Percentiles rank a stretch among this genome's conserved stretches.
Conservation (phyloP, 2,797 vertebrate genomes). For the Anas acuta region DNA sequence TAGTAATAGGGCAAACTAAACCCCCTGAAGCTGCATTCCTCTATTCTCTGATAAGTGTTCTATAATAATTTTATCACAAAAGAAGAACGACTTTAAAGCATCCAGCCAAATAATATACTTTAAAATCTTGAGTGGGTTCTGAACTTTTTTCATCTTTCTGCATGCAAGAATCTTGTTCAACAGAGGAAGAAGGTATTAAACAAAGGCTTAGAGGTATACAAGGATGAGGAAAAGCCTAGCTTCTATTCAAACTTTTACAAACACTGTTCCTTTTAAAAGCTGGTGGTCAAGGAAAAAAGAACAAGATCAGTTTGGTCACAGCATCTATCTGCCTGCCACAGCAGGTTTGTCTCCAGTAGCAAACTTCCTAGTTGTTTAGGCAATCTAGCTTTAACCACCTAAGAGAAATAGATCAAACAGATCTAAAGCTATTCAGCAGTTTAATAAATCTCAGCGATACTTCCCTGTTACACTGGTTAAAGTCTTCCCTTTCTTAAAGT, state of each 20-base stretch:
- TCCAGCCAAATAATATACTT: neutral
- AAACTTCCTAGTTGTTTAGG: neutral
- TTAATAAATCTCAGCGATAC: neutral
- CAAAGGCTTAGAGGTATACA: neutral
- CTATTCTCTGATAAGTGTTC: neutral
- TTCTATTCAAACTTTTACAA: neutral
- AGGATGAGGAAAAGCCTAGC: neutral
- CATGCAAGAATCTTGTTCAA: neutral
- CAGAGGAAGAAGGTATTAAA: neutral
- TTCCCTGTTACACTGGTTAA: neutral
- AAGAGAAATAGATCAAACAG: neutral
- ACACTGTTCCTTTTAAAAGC: neutral
- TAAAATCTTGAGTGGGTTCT: neutral
- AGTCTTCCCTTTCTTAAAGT: neutral
- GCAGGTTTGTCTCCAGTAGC: neutral
- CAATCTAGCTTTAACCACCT: neutral
- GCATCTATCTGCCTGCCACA: neutral
- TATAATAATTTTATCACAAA: conserved; percentile 19
- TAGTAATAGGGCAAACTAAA: conserved; percentile 2
- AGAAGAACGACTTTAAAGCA: neutral
- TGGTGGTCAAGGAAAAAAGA: neutral
- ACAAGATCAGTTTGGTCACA: neutral
- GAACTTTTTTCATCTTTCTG: neutral
- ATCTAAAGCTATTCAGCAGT: neutral
- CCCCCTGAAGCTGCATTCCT: conserved; percentile 18